A percentile compares a stretch with the other conserved stretches of the same genome.
phyloP scores from a whole-genome alignment of 2,888 invertebrate species.

The Dolichopus griseipennis region DNA sequence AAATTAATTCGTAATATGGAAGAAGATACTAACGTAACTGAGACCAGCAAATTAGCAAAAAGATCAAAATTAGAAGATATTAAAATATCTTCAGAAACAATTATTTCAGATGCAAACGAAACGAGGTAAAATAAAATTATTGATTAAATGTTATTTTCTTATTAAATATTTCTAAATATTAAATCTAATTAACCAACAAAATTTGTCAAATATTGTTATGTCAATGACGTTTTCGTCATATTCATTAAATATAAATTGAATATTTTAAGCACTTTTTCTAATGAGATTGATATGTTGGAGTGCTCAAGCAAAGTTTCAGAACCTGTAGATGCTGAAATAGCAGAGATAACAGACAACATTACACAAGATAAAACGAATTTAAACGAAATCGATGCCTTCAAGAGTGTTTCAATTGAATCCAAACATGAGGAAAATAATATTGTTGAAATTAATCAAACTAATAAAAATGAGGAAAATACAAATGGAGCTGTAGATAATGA shows the following conservation, averaged over 20 bases:
- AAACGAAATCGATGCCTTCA: too few species aligned
- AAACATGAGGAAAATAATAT: too few species aligned
- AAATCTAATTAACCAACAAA: neutral
- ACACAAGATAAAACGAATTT: too few species aligned
- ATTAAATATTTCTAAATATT: neutral
- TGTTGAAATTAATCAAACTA: too few species aligned
- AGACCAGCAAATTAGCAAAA: neutral
- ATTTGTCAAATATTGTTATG: neutral
- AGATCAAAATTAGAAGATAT: neutral
- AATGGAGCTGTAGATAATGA: too few species aligned
- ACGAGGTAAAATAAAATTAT: neutral
- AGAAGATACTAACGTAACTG: neutral
- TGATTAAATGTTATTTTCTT: neutral
- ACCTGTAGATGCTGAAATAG: too few species aligned
- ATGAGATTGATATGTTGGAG: neutral
- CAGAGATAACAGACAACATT: too few species aligned
- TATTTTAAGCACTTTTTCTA: neutral
- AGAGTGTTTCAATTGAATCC: too few species aligned
- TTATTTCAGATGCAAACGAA: neutral
- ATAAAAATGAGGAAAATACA: too few species aligned
- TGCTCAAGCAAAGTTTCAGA: too few species aligned
- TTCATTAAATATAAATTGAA: neutral
- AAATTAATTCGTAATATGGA: neutral
- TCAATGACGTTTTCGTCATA: neutral
- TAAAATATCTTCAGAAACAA: neutral